phyloP scores from a whole-genome alignment of 92 coral and sea anemone genomes.

The Siderastrea radians region DNA sequence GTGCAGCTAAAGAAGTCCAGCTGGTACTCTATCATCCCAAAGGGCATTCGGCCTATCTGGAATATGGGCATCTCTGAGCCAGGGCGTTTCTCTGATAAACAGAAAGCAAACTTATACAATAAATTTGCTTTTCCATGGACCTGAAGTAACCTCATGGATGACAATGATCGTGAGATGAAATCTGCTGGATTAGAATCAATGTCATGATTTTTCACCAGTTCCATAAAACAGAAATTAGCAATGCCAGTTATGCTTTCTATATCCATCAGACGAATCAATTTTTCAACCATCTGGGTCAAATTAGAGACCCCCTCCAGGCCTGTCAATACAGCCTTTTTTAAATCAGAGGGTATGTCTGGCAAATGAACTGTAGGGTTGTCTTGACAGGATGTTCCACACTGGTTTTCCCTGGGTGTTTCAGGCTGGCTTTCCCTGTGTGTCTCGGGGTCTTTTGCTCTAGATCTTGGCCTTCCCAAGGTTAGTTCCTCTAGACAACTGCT shows the following conservation, averaged over 20 bases:
- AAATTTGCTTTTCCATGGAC: slow-evolving; percentile 54
- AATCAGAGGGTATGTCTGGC: too few species aligned
- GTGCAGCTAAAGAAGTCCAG: slow-evolving; percentile 74
- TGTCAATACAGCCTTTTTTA: too few species aligned
- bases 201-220: background rate
- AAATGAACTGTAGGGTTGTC: too few species aligned
- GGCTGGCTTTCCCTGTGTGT: too few species aligned
- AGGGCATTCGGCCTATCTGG: slow-evolving; percentile 68
- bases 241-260: background rate
- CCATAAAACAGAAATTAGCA: background rate
- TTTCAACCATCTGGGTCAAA: too few species aligned
- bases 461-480: too few species aligned
- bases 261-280: background rate
- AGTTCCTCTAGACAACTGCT: too few species aligned
- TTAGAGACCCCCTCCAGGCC: too few species aligned
- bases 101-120: slow-evolving; percentile 65
- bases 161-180: slow-evolving; percentile 40
- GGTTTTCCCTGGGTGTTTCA: too few species aligned
- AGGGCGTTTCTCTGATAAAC: slow-evolving; percentile 32
- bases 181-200: slow-evolving; percentile 55
- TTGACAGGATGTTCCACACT: too few species aligned
- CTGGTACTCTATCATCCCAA: slow-evolving; percentile 76
- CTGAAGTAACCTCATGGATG: slow-evolving; percentile 53
- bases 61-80: slow-evolving; percentile 28
- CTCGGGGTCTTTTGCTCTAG: too few species aligned